phyloP scores from a whole-genome alignment of 2,888 invertebrate species.

The Muscina levida region DNA sequence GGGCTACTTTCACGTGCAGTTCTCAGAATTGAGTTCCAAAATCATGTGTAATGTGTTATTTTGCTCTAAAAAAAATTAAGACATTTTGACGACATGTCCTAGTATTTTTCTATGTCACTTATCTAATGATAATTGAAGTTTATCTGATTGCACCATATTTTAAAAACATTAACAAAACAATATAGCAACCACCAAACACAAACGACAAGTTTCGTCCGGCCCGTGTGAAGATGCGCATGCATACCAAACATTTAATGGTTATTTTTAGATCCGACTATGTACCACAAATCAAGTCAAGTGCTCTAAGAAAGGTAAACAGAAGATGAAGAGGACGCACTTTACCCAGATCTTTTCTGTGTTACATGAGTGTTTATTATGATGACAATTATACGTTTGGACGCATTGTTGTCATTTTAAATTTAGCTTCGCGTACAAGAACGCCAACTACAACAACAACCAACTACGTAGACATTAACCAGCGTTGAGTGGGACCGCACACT shows the following conservation, averaged over 20 bases:
- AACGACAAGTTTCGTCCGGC: too few relatives aligned
- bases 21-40: too few relatives aligned
- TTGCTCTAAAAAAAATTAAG: too few relatives aligned
- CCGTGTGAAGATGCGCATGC: too few relatives aligned
- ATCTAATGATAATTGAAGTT: too few relatives aligned
- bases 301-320: constrained; percentile 36
- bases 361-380: not conserved
- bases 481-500: not conserved
- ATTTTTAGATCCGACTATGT: constrained; percentile 44
- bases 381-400: constrained; percentile 55
- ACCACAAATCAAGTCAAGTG: constrained; percentile 58
- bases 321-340: constrained; percentile 39
- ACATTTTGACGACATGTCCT: too few relatives aligned
- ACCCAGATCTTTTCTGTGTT: constrained; percentile 49
- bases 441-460: not conserved
- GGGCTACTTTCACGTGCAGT: too few relatives aligned
- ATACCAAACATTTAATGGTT: not conserved
- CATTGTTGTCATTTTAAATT: constrained; percentile 60
- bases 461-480: not conserved
- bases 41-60: too few relatives aligned
- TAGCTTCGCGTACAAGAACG: constrained; percentile 40
- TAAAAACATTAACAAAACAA: too few relatives aligned
- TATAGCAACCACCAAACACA: too few relatives aligned
- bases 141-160: too few relatives aligned
- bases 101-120: too few relatives aligned